Conservation (phyloP, 92 coral and sea anemone species). For the Actinernus sp. region DNA sequence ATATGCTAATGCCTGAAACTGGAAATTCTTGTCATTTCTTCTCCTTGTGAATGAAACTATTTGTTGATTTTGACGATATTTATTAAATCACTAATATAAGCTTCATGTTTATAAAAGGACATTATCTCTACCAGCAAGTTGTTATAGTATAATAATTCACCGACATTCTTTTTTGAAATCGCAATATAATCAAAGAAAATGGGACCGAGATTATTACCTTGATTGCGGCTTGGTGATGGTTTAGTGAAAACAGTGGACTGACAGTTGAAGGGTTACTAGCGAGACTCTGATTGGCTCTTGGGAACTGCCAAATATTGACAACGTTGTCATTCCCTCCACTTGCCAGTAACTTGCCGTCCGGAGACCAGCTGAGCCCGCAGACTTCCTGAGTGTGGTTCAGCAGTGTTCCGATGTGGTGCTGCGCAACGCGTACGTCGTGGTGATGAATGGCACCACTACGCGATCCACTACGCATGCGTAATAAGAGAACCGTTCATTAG, state of each 20-base stretch:
- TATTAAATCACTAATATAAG: no score
- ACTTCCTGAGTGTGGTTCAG: conserved; percentile 92
- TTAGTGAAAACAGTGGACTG: conserved; percentile 72
- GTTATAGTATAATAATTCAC: no score
- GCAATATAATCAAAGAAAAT: background rate
- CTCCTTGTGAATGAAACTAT: no score
- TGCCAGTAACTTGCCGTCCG: conserved; percentile 92
- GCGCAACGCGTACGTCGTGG: conserved; percentile 93
- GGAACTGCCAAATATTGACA: conserved; percentile 86
- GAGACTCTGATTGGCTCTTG: conserved; percentile 1
- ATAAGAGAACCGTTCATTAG: no score
- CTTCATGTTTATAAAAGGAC: no score
- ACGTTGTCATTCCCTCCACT: conserved; percentile 99
- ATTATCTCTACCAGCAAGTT: no score
- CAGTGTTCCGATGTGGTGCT: conserved; percentile 82
- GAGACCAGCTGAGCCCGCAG: conserved; percentile 95
- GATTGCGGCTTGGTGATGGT: conserved; percentile 94
- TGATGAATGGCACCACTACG: conserved; percentile 91
- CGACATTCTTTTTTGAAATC: no score
- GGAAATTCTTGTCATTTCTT: no score
- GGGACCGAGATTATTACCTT: conserved; percentile 56
- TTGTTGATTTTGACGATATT: no score
- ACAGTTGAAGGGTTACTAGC: conserved; percentile 4
- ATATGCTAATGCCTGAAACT: no score
- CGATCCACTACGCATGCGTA: conserved; percentile 67